A percentile compares a stretch with the other conserved stretches of the same genome.
These are phyloP conservation scores for Lucinisca nassula DNA, from an alignment of 2,888 invertebrate genomes.

Conservation along the genomic window DNA sequence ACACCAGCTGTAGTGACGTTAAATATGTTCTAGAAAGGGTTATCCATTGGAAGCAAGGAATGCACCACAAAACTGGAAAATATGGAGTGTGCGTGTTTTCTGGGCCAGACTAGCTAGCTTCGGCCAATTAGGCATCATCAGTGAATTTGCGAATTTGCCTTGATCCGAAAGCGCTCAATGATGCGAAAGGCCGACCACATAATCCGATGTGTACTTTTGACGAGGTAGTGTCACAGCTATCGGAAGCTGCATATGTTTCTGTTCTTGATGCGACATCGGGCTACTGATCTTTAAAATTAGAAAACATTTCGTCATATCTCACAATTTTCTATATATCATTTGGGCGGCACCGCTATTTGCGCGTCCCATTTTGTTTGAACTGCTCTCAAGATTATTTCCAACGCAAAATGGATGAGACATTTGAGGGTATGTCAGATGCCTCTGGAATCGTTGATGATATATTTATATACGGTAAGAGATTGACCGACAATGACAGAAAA, in stretches of 20 bases:
- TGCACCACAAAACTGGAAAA: too few relatives aligned
- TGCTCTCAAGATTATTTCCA: too few relatives aligned
- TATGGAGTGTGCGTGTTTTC: too few relatives aligned
- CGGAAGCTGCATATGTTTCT: slow-evolving; percentile 19
- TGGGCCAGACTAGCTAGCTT: too few relatives aligned
- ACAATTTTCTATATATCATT: neutral
- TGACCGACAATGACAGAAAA: slow-evolving; percentile 42
- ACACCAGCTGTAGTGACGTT: too few relatives aligned
- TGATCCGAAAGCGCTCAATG: slow-evolving; percentile 56
- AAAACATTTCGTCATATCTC: neutral
- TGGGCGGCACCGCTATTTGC: neutral
- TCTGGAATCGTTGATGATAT: too few relatives aligned
- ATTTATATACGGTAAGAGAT: slow-evolving; percentile 29
- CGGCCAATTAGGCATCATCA: too few relatives aligned
- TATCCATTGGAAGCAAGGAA: too few relatives aligned
- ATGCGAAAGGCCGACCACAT: slow-evolving; percentile 46
- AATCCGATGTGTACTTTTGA: too few relatives aligned
- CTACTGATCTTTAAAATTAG: slow-evolving; percentile 8
- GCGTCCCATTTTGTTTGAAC: neutral
- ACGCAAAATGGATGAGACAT: too few relatives aligned
- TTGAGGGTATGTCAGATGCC: too few relatives aligned
- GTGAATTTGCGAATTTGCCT: slow-evolving; percentile 47
- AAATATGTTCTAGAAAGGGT: too few relatives aligned
- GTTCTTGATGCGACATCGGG: slow-evolving; percentile 16
- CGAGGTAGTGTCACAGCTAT: neutral